phyloP scores from a whole-genome alignment of 2,888 invertebrate species.

The Diadegma fenestrale region DNA sequence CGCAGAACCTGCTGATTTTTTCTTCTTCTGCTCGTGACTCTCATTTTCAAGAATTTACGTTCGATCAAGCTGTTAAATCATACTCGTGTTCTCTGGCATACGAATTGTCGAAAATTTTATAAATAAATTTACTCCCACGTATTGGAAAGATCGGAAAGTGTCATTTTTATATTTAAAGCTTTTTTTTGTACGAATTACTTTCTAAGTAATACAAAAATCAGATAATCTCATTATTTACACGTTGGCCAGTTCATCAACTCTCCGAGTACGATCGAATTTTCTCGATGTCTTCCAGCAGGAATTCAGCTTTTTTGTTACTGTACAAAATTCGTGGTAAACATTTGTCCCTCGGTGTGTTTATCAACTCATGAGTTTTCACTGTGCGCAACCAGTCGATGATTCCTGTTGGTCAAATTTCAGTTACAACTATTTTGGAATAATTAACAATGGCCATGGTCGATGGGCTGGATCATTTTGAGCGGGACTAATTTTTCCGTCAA shows the following conservation, averaged over 20 bases:
- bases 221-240: neutral
- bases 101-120: neutral
- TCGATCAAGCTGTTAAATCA: neutral
- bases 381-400: constrained; percentile 73
- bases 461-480: neutral
- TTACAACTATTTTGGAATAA: neutral
- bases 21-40: too few species aligned
- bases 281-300: constrained; percentile 33
- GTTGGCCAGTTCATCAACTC: neutral
- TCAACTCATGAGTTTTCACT: constrained; percentile 69
- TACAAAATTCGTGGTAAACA: constrained; percentile 76
- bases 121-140: constrained; percentile 16
- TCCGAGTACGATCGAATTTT: neutral
- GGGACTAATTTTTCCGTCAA: too few species aligned
- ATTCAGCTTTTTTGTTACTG: constrained; percentile 45
- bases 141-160: neutral
- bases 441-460: neutral
- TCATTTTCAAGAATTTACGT: neutral
- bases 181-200: neutral
- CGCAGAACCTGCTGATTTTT: too few species aligned
- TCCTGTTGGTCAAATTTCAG: constrained; percentile 68
- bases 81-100: neutral
- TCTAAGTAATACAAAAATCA: neutral
- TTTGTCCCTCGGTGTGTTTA: constrained; percentile 63
- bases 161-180: neutral